A percentile compares a stretch with the other conserved stretches of the same genome.
Conservation (phyloP, 2,888 invertebrate genomes). For the Dugesia japonica region DNA sequence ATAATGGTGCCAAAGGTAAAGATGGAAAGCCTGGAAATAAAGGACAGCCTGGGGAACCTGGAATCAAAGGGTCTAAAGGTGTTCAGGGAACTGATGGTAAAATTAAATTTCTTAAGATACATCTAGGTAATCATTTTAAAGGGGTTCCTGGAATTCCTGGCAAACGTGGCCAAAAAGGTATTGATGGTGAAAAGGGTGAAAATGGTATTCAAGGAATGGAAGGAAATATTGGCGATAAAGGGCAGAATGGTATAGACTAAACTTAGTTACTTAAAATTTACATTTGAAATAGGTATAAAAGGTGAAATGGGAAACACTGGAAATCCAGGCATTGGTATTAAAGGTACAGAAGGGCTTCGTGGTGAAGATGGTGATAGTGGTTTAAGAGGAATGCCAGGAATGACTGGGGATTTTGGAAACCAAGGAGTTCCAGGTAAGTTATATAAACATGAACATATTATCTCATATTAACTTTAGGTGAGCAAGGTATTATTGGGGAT, state of each 20-base stretch:
- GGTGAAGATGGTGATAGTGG: background rate
- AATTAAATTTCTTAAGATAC: background rate
- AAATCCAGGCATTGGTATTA: background rate
- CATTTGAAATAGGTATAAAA: too few species aligned
- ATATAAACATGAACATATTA: background rate
- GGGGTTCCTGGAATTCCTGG: background rate
- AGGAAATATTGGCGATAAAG: background rate
- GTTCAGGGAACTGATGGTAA: background rate
- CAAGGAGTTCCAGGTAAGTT: background rate
- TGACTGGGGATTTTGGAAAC: background rate
- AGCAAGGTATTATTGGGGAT: background rate
- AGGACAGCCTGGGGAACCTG: background rate
- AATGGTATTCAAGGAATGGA: background rate
- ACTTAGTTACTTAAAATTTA: too few species aligned
- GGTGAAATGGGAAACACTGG: background rate
- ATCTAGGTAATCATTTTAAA: background rate
- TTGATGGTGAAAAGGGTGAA: background rate
- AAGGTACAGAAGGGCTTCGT: background rate
- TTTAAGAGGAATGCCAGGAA: background rate
- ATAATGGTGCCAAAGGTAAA: background rate
- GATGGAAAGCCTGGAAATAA: background rate
- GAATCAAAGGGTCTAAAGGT: background rate
- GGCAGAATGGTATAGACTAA: background rate
- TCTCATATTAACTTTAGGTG: background rate
- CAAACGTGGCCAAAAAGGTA: background rate